Conservation (phyloP, 2,888 invertebrate genomes). For the Slavum lentiscoides region DNA sequence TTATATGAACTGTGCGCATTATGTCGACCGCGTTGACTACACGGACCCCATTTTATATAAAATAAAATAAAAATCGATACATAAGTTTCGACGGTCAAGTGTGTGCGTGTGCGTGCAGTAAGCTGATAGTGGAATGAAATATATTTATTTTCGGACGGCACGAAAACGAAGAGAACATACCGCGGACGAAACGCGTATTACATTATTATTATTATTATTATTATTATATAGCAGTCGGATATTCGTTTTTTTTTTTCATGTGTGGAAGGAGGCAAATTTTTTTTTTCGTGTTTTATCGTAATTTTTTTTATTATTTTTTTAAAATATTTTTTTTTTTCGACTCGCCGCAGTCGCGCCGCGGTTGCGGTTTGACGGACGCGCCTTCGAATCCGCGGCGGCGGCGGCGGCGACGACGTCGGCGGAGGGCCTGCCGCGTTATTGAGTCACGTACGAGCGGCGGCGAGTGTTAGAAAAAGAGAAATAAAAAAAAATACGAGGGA, state of each 20-base stretch:
- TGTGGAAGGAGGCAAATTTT: neutral
- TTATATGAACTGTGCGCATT: no score
- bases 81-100: no score
- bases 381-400: neutral
- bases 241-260: no score
- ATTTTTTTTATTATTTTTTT: neutral
- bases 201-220: no score
- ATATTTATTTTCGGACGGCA: no score
- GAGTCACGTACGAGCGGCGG: slow-evolving; percentile 17
- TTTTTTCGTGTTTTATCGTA: slow-evolving; percentile 9
- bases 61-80: no score
- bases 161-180: no score
- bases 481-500: neutral
- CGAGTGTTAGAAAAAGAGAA: slow-evolving; percentile 26
- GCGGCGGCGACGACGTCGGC: neutral
- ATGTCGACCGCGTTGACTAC: no score
- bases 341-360: slow-evolving; percentile 23
- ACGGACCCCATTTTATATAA: no score
- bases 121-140: no score
- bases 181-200: no score
- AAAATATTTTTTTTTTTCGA: neutral
- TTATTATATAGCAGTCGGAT: neutral
- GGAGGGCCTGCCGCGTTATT: slow-evolving; percentile 6
- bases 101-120: no score
- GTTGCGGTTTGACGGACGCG: slow-evolving; percentile 43